Evolutionary conservation across 1,140 invertebrate species (phyloP), one percentile per base, ranked within the genome.

Genomic region (Lordiphosa clarofinis): DNA sequence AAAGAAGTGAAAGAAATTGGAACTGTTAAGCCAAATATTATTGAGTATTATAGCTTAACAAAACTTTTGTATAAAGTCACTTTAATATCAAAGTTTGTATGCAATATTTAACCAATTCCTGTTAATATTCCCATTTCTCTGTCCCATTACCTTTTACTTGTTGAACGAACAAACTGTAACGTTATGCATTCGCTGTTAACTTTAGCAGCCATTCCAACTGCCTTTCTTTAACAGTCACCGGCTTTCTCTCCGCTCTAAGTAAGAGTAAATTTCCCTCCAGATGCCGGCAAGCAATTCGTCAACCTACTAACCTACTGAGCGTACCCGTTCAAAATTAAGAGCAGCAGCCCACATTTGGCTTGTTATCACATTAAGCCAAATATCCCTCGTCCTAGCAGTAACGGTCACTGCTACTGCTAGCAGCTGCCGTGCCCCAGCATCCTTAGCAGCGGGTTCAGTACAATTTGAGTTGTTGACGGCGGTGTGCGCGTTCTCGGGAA

Each of bases 251-350:
- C 24, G 7, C 24, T 1, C 1, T 4, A 3, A 6, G 1, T 3
- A 74, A 72, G 78, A 82, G 78, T 28, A 65, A 82, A 82, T 66
- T 55, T 78, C 78, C 78, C 55, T 21, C n/a, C 21, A 33, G 59
- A 50, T 2, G 53, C 56, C 59, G 74, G 69, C 54, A 56, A 35
- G 24, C 37, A 50, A 43, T 11, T 6, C 57, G 55, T 19, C 78
- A 82, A 84, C 78, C 78, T 82, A 82, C 73, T 82, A 82, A 82
- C 78, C 78, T 73, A 82, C 37, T 82, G 78, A 50, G 7, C 35
- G 36, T 8, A 4, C 19, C 19, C 11, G 40, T 10, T 57, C 49
- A 56, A 56, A 49, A 61, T 63, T 58, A 68, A 72, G 64, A 73
- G 64, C 33, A 31, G 38, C 24, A 33, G 7, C 13, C 9, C 33